A percentile compares a stretch with the other conserved stretches of the same genome.
phyloP scores from a whole-genome alignment of 2,888 invertebrate species.

The Leptopilina syphax region DNA sequence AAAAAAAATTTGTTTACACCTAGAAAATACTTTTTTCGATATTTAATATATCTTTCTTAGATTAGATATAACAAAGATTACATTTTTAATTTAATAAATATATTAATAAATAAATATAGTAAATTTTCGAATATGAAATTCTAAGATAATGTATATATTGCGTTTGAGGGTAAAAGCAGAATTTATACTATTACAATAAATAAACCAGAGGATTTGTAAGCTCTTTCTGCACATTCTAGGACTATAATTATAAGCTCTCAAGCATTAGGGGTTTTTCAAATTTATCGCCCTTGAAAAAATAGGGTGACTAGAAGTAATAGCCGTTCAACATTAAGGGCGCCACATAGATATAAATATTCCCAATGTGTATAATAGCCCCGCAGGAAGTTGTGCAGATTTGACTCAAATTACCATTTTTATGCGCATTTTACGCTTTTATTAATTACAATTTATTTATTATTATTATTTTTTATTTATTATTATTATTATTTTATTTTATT shows the following conservation, averaged over 20 bases:
- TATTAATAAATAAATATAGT: too few species aligned
- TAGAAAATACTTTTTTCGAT: too few species aligned
- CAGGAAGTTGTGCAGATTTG: background rate
- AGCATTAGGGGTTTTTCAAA: slow-evolving; percentile 5
- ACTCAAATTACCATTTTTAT: slow-evolving; percentile 8
- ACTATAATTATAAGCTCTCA: slow-evolving; percentile 15
- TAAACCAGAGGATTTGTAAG: slow-evolving; percentile 8
- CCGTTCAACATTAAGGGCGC: slow-evolving; percentile 9
- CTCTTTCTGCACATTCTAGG: slow-evolving; percentile 3
- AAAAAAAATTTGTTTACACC: too few species aligned
- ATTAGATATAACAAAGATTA: too few species aligned
- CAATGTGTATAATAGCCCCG: background rate
- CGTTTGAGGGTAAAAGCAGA: background rate
- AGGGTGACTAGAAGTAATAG: slow-evolving; percentile 11
- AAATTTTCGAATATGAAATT: too few species aligned
- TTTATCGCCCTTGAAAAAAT: slow-evolving; percentile 2
- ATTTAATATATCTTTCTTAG: too few species aligned
- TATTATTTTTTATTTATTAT: too few species aligned
- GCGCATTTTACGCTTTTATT: background rate
- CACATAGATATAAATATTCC: background rate
- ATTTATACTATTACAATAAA: background rate
- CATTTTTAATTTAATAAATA: too few species aligned
- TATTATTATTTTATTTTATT: too few species aligned
- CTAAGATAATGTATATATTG: too few species aligned
- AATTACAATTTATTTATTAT: background rate